A percentile compares a stretch with the other conserved stretches of the same genome.
These are phyloP conservation scores for Albula glossodonta DNA, from an alignment of 2,113 vertebrate genomes.

Conservation along the genomic window DNA sequence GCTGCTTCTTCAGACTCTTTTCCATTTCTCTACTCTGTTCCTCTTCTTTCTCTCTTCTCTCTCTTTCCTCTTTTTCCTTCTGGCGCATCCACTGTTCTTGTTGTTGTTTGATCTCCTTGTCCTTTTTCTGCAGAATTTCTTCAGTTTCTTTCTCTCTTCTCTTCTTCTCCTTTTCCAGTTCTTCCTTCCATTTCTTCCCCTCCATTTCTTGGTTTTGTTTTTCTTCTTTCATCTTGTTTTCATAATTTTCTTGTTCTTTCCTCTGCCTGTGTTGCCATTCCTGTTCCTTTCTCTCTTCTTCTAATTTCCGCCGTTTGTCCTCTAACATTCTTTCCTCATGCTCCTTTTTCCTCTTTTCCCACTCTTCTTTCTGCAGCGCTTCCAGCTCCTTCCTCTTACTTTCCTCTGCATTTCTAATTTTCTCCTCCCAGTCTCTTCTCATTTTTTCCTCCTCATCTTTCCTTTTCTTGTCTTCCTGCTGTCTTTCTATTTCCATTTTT, in stretches of 20 bases:
- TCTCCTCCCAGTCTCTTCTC: neutral
- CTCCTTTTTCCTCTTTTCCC: neutral
- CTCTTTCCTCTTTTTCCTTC: neutral
- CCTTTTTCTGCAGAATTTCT: slow-evolving; percentile 8
- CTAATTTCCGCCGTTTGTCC: neutral
- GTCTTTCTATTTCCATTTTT: neutral
- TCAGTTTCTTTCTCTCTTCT: neutral
- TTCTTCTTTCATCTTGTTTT: neutral
- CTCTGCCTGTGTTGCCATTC: neutral
- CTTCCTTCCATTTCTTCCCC: neutral
- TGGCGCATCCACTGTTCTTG: neutral
- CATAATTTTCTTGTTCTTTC: neutral
- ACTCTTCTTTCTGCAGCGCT: neutral
- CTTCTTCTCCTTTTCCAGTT: neutral
- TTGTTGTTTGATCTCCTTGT: slow-evolving; percentile 9
- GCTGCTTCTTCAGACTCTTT: neutral
- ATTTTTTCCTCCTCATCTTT: neutral
- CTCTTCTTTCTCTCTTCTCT: slow-evolving; percentile 20
- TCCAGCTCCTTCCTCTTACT: neutral
- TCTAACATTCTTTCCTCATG: neutral
- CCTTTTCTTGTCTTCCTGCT: neutral
- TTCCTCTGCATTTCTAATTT: neutral
- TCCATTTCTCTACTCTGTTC: neutral
- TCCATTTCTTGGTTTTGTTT: neutral
- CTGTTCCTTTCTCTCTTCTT: neutral